Evolutionary conservation across 2,113 vertebrate species (phyloP).

Genomic region (Sapayoa aenigma): DNA sequence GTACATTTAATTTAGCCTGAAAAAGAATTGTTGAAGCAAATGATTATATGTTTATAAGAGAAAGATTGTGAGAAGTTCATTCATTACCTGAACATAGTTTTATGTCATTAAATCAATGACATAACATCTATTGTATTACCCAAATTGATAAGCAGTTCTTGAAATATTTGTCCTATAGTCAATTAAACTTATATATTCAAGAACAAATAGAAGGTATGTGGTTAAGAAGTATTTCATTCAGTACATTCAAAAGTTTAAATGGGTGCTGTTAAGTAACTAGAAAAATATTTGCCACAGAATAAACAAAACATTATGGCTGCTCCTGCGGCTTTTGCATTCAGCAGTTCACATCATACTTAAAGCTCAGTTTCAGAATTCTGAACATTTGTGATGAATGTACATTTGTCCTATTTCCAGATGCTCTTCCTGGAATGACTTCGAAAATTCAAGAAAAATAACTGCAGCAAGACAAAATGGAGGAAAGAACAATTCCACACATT

Average conservation of each 20-base stretch:
- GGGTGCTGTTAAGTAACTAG: not conserved
- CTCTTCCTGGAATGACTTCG: not conserved
- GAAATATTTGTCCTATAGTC: not conserved
- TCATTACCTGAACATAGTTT: not conserved
- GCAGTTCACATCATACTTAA: not conserved
- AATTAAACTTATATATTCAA: not conserved
- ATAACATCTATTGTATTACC: not conserved
- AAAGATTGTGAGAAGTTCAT: not conserved
- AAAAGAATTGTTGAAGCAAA: not conserved
- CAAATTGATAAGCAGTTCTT: not conserved
- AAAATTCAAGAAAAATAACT: slow-evolving; percentile 12
- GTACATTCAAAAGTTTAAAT: not conserved
- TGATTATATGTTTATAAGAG: not conserved
- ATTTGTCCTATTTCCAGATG: not conserved
- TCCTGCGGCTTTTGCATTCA: not conserved
- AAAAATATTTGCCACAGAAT: not conserved
- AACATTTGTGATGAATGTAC: not conserved
- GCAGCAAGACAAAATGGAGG: slow-evolving; percentile 45
- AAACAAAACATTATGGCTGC: not conserved
- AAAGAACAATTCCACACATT: not conserved
- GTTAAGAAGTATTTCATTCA: not conserved
- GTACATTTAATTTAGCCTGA: not conserved
- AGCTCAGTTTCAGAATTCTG: not conserved
- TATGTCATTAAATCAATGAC: not conserved
- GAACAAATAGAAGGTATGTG: not conserved